These are phyloP conservation scores for Diplogasteroides magnus DNA, from an alignment of 1,140 invertebrate genomes.

Conservation along the genomic window DNA sequence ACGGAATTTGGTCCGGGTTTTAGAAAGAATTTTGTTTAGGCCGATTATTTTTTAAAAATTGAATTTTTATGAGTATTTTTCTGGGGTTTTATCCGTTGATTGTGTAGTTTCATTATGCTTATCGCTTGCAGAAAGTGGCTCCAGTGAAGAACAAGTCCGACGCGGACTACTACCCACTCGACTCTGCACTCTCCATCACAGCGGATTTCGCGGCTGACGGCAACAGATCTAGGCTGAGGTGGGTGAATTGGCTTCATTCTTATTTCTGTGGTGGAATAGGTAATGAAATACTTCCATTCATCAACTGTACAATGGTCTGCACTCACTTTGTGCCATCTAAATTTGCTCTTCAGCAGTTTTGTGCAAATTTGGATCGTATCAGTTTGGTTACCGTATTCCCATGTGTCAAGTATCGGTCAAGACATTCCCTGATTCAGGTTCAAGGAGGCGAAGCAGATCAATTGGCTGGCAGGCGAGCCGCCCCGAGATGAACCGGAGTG, in stretches of 20 bases:
- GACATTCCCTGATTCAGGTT: constrained; percentile 8
- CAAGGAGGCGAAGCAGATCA: constrained; percentile 58
- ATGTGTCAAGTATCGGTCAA: too few relatives aligned
- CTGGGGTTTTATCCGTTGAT: too few relatives aligned
- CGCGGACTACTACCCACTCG: constrained; percentile 42
- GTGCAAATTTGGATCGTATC: too few relatives aligned
- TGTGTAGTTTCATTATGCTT: constrained; percentile 42
- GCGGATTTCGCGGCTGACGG: constrained; percentile 45
- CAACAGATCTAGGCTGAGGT: constrained; percentile 3
- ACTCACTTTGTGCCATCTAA: too few relatives aligned
- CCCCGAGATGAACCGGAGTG: constrained; percentile 86
- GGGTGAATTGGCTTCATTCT: background rate
- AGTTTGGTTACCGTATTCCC: too few relatives aligned
- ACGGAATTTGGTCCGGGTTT: too few relatives aligned
- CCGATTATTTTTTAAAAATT: too few relatives aligned
- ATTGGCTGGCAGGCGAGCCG: constrained; percentile 75
- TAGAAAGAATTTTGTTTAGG: too few relatives aligned
- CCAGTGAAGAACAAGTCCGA: constrained; percentile 27
- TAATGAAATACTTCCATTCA: background rate
- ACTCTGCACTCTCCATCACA: constrained; percentile 56
- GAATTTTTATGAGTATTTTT: too few relatives aligned
- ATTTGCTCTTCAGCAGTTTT: too few relatives aligned
- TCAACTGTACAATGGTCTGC: background rate
- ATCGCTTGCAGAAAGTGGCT: constrained; percentile 62
- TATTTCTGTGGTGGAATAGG: background rate